Base-by-base conservation (phyloP, 37 sponge, comb jelly and placozoan species). In the Trichoplax adhaerens region DNA sequence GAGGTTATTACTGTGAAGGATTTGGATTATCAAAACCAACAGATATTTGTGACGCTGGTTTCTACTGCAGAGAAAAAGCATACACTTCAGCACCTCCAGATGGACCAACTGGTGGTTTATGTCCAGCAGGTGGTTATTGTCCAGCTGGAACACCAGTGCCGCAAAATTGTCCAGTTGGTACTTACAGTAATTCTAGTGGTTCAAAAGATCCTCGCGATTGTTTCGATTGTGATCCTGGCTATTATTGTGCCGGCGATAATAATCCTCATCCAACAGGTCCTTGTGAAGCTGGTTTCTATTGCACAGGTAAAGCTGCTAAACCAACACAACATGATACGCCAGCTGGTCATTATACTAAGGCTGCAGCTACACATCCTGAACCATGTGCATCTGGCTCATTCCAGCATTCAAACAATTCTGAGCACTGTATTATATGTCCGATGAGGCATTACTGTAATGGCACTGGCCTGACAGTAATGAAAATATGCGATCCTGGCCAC, bases 331-430 rank as follows among this genome's bases (percentile, higher is more conserved):
- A 52, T 7, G 10, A 7, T 7, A 67, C 12, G 7, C 50, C 12
- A 48, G 69, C 12, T 52, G 48, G 8, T 29, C 29, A 29, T 29
- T 29, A 29, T 29, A 29, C 29, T 29, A 29, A 29, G 29, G 65
- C 4, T 5, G 48, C 58, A 10, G 79, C 73, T 7, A 76, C 74
- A 55, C 54, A 77, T 2, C 55, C 58, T 4, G 6, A 29, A n/a
- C 79, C 74, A 5, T 78, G 79, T 77, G 68, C 54, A 50, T 72
- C 58, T 48, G 79, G 79, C 3, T 61, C 61, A 48, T 78, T 77
- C 73, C 65, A 63, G 65, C 66, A 77, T 54, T 50, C 58, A 46
- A 53, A 57, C 7, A 63, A 51, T 4, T 3, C 46, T 62, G 58
- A 29, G 48, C 49, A 4, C 4, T 78, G 79, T 48, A 3, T 12